phyloP scores from a whole-genome alignment of 2,888 invertebrate genomes.

The Tuberolachnus salignus region DNA sequence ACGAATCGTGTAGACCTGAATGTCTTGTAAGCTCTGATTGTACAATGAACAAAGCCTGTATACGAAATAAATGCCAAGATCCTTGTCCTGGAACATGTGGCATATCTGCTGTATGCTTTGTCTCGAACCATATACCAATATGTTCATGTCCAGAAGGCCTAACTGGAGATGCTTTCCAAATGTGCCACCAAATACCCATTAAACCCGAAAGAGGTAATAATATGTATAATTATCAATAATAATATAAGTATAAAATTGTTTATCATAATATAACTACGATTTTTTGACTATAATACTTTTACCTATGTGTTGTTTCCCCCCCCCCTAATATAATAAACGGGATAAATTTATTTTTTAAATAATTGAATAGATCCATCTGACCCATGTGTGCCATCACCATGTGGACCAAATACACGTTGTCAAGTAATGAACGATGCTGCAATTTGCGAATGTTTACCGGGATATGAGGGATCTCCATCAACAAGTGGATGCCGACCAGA shows the following conservation, averaged over 20 bases:
- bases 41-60: slow-evolving; percentile 70
- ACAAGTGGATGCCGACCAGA: slow-evolving; percentile 79
- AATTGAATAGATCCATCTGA: slow-evolving; percentile 61
- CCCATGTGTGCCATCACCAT: slow-evolving; percentile 70
- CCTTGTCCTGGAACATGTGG: slow-evolving; percentile 81
- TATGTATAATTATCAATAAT: background rate
- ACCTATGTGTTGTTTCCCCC: background rate
- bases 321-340: too few relatives aligned
- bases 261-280: background rate
- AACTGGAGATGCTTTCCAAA: slow-evolving; percentile 71
- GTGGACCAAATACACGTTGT: slow-evolving; percentile 80
- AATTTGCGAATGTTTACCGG: slow-evolving; percentile 77
- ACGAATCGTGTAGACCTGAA: slow-evolving; percentile 63
- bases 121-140: slow-evolving; percentile 79
- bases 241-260: slow-evolving; percentile 48
- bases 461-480: slow-evolving; percentile 74
- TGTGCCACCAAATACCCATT: slow-evolving; percentile 63
- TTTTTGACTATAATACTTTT: background rate
- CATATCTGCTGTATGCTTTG: slow-evolving; percentile 74
- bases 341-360: background rate
- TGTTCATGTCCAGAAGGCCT: slow-evolving; percentile 74
- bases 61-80: slow-evolving; percentile 74
- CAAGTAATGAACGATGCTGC: slow-evolving; percentile 68
- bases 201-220: slow-evolving; percentile 32
- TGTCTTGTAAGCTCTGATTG: slow-evolving; percentile 71